Conservation (phyloP, 2,113 vertebrate species). For the Pituophis catenifer region DNA sequence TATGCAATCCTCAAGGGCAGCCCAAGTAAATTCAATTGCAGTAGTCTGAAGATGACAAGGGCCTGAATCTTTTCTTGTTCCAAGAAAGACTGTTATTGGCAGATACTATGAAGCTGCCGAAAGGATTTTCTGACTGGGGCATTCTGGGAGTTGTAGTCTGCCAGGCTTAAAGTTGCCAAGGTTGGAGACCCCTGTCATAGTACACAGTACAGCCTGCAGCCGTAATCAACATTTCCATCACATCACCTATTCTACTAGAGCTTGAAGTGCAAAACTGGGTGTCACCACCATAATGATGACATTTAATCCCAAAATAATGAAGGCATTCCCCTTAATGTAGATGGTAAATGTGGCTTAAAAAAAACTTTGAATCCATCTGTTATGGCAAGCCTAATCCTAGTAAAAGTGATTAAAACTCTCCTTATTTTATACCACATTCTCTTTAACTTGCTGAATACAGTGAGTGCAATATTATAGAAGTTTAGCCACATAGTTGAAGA, state of each 20-base stretch:
- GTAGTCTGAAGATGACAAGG: neutral
- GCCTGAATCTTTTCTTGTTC: neutral
- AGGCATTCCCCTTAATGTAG: neutral
- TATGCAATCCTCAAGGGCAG: neutral
- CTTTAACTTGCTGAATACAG: neutral
- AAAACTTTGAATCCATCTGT: neutral
- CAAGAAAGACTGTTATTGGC: neutral
- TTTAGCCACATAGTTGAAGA: neutral
- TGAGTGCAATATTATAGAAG: neutral
- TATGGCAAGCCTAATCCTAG: neutral
- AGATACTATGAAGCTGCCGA: neutral
- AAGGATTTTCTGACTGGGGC: neutral
- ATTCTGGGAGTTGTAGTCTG: no score
- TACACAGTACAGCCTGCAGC: neutral
- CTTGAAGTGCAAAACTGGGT: neutral
- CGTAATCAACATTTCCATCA: neutral
- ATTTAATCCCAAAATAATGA: neutral
- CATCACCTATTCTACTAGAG: neutral
- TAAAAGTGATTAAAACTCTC: neutral
- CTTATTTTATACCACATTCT: neutral
- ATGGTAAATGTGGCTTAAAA: neutral
- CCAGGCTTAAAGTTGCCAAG: no score
- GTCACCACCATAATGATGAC: neutral
- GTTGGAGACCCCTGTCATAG: no score
- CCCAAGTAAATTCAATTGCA: neutral